Percentiles rank a stretch among this genome's conserved stretches.
phyloP scores from a whole-genome alignment of 2,113 vertebrate genomes.

The Menidia beryllina region DNA sequence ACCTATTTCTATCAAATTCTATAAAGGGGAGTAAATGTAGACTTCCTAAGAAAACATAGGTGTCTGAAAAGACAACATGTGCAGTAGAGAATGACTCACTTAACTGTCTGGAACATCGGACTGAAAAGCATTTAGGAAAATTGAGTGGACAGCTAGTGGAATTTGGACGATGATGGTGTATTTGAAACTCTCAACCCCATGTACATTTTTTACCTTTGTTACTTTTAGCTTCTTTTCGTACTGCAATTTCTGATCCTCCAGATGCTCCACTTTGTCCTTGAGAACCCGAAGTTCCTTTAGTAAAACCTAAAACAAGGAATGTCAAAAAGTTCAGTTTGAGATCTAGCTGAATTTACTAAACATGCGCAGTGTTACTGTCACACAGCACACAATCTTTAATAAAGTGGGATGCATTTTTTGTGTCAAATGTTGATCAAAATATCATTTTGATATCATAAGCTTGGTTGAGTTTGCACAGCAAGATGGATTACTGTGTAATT shows the following conservation, averaged over 20 bases:
- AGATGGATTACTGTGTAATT: background rate
- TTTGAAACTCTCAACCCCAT: slow-evolving; percentile 29
- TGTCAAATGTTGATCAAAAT: slow-evolving; percentile 9
- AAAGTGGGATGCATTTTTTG: slow-evolving; percentile 16
- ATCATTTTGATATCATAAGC: background rate
- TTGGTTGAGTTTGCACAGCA: background rate
- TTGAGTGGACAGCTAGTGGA: slow-evolving; percentile 62
- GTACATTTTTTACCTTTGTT: slow-evolving; percentile 87
- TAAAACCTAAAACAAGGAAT: slow-evolving; percentile 80
- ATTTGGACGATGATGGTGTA: slow-evolving; percentile 41
- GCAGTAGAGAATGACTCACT: slow-evolving; percentile 65
- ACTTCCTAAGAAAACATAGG: slow-evolving; percentile 51
- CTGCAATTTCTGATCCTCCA: slow-evolving; percentile 94
- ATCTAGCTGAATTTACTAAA: background rate
- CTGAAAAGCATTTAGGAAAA: slow-evolving; percentile 69
- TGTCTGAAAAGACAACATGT: slow-evolving; percentile 29
- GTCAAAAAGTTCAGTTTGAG: background rate
- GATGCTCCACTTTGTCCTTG: slow-evolving; percentile 92
- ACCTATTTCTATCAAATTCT: slow-evolving; percentile 41
- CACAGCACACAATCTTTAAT: background rate
- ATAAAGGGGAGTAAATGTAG: slow-evolving; percentile 19
- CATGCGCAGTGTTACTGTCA: slow-evolving; percentile 1
- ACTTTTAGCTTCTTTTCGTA: slow-evolving; percentile 94
- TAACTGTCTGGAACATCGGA: slow-evolving; percentile 50
- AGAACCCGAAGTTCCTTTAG: slow-evolving; percentile 90